Conservation (phyloP, 2,113 vertebrate species). For the Dasyprocta punctata region DNA sequence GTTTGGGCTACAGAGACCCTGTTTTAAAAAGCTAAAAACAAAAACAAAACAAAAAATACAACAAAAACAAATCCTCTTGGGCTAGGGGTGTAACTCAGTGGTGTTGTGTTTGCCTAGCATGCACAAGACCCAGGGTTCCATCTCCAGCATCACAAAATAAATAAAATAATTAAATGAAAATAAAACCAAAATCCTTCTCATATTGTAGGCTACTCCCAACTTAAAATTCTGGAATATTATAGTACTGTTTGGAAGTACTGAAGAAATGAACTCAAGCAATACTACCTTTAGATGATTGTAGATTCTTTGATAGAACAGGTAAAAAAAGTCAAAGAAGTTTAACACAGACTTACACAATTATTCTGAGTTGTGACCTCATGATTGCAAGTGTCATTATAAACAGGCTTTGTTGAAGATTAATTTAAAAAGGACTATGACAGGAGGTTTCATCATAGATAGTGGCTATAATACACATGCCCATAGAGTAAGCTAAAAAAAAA, state of each 20-base stretch:
- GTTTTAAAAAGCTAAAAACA: background rate
- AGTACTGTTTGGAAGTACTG: background rate
- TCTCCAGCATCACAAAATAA: background rate
- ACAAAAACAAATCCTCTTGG: background rate
- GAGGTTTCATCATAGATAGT: background rate
- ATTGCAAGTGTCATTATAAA: background rate
- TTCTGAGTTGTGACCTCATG: background rate
- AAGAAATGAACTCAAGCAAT: background rate
- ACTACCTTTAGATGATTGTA: background rate
- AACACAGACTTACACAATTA: background rate
- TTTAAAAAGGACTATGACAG: background rate
- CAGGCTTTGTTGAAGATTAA: background rate
- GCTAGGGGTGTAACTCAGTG: background rate
- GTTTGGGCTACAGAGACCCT: background rate
- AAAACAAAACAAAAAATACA: background rate
- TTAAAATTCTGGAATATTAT: background rate
- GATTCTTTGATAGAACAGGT: background rate
- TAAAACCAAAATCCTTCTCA: background rate
- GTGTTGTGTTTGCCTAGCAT: background rate
- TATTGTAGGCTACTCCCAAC: background rate
- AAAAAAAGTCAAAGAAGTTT: background rate
- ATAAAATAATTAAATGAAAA: background rate
- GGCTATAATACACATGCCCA: accelerated
- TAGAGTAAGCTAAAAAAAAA: background rate
- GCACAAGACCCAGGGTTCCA: background rate